Evolutionary conservation across 2,113 vertebrate species (phyloP).

Genomic region (Macquaria australasica): DNA sequence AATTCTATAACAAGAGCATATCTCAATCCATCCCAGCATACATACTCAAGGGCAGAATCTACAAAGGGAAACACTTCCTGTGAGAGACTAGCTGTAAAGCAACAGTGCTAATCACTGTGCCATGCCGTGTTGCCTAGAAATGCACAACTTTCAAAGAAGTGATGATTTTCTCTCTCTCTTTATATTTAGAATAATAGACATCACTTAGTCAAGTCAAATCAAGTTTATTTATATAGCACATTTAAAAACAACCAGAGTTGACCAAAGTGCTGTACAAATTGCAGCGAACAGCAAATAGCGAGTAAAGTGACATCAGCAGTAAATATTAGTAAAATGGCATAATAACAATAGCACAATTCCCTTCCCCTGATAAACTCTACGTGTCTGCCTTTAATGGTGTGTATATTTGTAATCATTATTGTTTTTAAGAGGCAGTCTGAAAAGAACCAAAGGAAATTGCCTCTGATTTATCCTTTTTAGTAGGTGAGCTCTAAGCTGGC

Average conservation of each 20-base stretch:
- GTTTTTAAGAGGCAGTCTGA: conserved; percentile 28
- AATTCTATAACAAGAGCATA: conserved; percentile 8
- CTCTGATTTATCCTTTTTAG: conserved; percentile 3
- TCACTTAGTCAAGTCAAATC: too few relatives aligned
- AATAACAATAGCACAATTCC: background rate
- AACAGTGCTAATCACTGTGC: conserved; percentile 1
- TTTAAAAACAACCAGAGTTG: too few relatives aligned
- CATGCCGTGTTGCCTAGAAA: background rate
- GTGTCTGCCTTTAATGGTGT: conserved; percentile 2
- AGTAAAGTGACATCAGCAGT: too few relatives aligned
- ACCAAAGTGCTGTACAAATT: too few relatives aligned
- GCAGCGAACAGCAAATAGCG: too few relatives aligned
- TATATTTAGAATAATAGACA: conserved; percentile 4
- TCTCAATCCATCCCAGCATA: conserved; percentile 1
- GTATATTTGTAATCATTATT: conserved; percentile 19
- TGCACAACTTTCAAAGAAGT: conserved; percentile 11
- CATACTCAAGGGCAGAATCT: background rate
- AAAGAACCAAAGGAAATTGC: background rate
- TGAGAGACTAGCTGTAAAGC: background rate
- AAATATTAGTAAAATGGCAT: too few relatives aligned
- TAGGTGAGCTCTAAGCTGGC: conserved; percentile 8
- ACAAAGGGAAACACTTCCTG: conserved; percentile 18
- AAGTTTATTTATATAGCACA: too few relatives aligned
- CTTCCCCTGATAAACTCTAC: background rate
- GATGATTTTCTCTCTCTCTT: conserved; percentile 3